Evolutionary conservation across 1,140 invertebrate genomes (phyloP), one percentile per base, ranked within the genome.

Genomic region (Drosophila sp.): DNA sequence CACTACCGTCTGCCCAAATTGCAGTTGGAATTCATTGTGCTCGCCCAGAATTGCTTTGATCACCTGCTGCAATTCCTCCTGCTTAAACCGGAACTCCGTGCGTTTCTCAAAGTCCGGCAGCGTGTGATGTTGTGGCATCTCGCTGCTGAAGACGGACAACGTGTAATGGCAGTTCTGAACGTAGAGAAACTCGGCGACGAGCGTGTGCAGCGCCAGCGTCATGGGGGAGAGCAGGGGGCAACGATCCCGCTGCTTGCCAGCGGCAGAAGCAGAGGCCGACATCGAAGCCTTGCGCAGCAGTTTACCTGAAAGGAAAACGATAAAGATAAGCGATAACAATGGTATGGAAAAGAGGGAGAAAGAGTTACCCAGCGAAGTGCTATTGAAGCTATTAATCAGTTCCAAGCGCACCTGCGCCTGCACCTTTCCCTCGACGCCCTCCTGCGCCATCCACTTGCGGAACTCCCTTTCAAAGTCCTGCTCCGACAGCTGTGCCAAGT

Each of bases 161-260:
- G 89, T 76, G 34, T 89, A 90, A 50, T 89, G 91, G 29, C 81
- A 92, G 50, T 91, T 90, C 41, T 92, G 81, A 25, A 78, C 83
- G 62, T 89, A 79, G 9, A 92, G 67, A 41, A 91, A 92, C 56
- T 92, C 91, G 0, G 91, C 90, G 14, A 92, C 90, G 13, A 92
- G 64, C 1, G 84, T 90, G 56, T 90, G 80, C 45, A 92, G 27
- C 0, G 75, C 74, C 67, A 90, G 41, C 16, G 77, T 34, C 41
- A 91, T 27, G 0, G 91, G 84, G 0, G 83, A 87, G 1, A 73
- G 45, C 1, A 77, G 54, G 27, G 78, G 50, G 9, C 48, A 45
- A 4, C 34, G 32, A 46, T 40, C 53, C n/a, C 18, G 36, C 21
- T 45, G 16, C 21, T 21, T 3, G 9, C 4, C 36, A 4, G 36